phyloP scores from a whole-genome alignment of 2,797 vertebrate genomes.

The Micropoecilia bifurca region DNA sequence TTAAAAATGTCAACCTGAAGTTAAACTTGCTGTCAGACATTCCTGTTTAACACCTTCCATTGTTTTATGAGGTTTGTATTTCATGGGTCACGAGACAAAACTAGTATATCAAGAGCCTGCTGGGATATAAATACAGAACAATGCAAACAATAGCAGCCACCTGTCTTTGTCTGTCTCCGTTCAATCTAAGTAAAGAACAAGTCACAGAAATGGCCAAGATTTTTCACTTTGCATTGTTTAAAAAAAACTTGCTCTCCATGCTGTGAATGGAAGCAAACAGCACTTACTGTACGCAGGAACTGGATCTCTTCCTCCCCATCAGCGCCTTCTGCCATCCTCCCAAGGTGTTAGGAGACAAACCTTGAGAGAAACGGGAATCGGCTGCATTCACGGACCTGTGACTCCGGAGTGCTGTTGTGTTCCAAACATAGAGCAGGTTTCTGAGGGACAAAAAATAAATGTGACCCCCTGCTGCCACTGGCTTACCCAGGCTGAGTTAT shows the following conservation, averaged over 20 bases:
- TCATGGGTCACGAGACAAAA: slow-evolving; percentile 44
- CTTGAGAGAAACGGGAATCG: slow-evolving; percentile 41
- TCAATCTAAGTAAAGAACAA: slow-evolving; percentile 22
- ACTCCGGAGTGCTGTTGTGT: slow-evolving; percentile 15
- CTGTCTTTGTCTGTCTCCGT: slow-evolving; percentile 74
- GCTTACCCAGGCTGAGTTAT: slow-evolving; percentile 46
- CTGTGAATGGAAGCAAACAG: slow-evolving; percentile 39
- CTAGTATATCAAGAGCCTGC: slow-evolving; percentile 53
- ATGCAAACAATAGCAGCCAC: slow-evolving; percentile 74
- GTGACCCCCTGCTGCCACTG: slow-evolving; percentile 25
- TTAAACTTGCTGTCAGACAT: not conserved
- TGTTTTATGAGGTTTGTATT: not conserved
- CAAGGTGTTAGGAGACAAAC: slow-evolving; percentile 44
- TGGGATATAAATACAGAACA: slow-evolving; percentile 84
- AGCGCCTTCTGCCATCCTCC: slow-evolving; percentile 88
- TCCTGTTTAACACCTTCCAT: not conserved
- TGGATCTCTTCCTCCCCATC: slow-evolving; percentile 94
- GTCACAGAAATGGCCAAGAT: slow-evolving; percentile 8
- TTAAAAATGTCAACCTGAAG: not conserved
- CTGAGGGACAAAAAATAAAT: slow-evolving; percentile 44
- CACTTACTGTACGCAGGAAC: slow-evolving; percentile 92
- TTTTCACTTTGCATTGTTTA: slow-evolving; percentile 1
- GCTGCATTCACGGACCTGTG: slow-evolving; percentile 24
- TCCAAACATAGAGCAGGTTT: slow-evolving; percentile 36
- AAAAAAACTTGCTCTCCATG: not conserved